Evolutionary conservation across 1,140 invertebrate genomes (phyloP).

Genomic region (Charaxes varanes): DNA sequence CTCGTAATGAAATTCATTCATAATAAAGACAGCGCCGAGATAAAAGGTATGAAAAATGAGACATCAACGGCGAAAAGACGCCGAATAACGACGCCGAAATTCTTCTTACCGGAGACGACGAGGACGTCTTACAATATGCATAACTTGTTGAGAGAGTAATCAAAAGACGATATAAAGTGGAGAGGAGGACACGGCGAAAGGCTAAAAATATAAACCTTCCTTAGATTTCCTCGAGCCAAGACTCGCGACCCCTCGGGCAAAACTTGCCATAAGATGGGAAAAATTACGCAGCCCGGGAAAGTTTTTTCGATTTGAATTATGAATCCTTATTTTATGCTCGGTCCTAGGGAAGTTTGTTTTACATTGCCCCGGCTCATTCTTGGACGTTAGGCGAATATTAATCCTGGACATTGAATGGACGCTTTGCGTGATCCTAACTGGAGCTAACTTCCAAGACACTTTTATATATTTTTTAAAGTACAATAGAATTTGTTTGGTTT

Average conservation of each 20-base stretch:
- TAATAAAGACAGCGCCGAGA: constrained; percentile 46
- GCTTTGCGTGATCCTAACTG: constrained; percentile 15
- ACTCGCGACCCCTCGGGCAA: constrained; percentile 58
- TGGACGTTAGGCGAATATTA: constrained; percentile 53
- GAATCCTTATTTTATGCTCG: constrained; percentile 71
- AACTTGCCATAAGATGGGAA: constrained; percentile 70
- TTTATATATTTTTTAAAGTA: constrained; percentile 12
- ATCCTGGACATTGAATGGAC: constrained; percentile 38
- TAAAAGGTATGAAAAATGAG: constrained; percentile 60
- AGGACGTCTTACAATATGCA: constrained; percentile 70
- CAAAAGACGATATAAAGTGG: constrained; percentile 72
- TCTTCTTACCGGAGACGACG: constrained; percentile 45
- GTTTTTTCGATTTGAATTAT: constrained; percentile 74
- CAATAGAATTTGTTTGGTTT: constrained; percentile 8
- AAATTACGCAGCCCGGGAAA: constrained; percentile 67
- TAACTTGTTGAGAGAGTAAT: constrained; percentile 73
- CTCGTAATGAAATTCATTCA: constrained; percentile 43
- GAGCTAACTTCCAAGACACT: constrained; percentile 7
- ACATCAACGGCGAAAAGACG: constrained; percentile 51
- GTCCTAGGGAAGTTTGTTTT: constrained; percentile 63
- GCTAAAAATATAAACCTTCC: constrained; percentile 71
- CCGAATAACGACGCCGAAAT: constrained; percentile 54
- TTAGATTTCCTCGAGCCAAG: constrained; percentile 59
- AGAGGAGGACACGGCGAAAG: constrained; percentile 67
- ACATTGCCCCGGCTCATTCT: constrained; percentile 56